A percentile compares a stretch with the other conserved stretches of the same genome.
These are phyloP conservation scores for Vipera latastei DNA, from an alignment of 2,797 vertebrate genomes.

Conservation along the genomic window DNA sequence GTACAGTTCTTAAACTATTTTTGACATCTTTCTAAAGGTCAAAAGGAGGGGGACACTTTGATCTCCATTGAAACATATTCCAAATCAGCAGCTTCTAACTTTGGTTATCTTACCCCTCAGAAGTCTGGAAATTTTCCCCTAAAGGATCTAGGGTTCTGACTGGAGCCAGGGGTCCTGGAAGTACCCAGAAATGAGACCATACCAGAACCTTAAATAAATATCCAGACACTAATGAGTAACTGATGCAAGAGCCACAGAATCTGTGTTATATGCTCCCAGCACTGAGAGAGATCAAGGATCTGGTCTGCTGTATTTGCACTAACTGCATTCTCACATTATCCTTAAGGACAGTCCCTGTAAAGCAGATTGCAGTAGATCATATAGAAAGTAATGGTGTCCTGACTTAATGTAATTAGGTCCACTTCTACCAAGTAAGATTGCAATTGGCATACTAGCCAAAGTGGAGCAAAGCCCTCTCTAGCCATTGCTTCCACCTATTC, in stretches of 20 bases:
- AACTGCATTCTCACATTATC: background rate
- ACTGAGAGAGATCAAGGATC: background rate
- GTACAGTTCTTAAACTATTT: background rate
- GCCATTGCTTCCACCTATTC: background rate
- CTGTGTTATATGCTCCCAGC: background rate
- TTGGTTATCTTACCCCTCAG: background rate
- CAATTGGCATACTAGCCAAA: background rate
- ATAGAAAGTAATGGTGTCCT: background rate
- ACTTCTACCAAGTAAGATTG: background rate
- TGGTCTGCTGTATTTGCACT: background rate
- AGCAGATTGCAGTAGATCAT: background rate
- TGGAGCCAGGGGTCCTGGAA: background rate
- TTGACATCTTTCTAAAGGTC: background rate
- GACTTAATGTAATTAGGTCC: background rate
- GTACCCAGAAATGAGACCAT: background rate
- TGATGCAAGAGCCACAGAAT: background rate
- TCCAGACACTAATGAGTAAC: background rate
- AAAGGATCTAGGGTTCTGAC: background rate
- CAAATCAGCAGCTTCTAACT: background rate
- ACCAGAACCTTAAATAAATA: background rate
- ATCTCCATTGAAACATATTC: background rate
- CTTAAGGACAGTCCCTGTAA: background rate
- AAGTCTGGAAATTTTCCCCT: background rate
- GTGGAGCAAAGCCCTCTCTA: background rate
- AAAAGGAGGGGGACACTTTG: background rate